A percentile compares a stretch with the other conserved stretches of the same genome.
phyloP scores from a whole-genome alignment of 2,888 invertebrate species.

The Copidosoma aretas region DNA sequence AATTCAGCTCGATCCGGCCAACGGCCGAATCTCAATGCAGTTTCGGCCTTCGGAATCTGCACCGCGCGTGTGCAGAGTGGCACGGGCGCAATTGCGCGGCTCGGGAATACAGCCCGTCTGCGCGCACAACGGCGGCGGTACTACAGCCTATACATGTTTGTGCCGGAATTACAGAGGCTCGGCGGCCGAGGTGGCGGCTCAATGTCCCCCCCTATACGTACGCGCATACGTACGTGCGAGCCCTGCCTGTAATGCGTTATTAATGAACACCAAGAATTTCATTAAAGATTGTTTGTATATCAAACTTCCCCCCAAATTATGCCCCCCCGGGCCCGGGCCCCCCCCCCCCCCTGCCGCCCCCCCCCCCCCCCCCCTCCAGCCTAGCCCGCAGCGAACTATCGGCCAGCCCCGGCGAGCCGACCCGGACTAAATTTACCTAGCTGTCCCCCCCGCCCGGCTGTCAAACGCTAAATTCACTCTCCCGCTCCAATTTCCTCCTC shows the following conservation, averaged over 20 bases:
- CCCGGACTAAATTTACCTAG: background rate
- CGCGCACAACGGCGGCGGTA: background rate
- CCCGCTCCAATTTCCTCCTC: constrained; percentile 45
- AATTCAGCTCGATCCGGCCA: constrained; percentile 7
- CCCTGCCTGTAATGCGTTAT: constrained; percentile 58
- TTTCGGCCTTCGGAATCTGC: constrained; percentile 44
- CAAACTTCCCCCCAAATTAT: constrained; percentile 70
- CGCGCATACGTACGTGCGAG: background rate
- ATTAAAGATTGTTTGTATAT: constrained; percentile 72
- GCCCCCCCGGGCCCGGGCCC: constrained; percentile 54
- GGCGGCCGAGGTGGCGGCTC: constrained; percentile 38
- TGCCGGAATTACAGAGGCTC: constrained; percentile 10
- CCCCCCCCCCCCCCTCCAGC: constrained; percentile 52
- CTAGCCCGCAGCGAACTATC: constrained; percentile 17
- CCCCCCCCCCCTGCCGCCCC: constrained; percentile 15
- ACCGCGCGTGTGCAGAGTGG: constrained; percentile 3
- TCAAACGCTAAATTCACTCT: constrained; percentile 17
- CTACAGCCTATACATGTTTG: too few species aligned
- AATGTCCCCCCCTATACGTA: too few species aligned
- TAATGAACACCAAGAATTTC: constrained; percentile 74
- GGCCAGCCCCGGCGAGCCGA: background rate
- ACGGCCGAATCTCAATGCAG: constrained; percentile 32
- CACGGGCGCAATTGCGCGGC: background rate
- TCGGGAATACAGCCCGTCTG: background rate
- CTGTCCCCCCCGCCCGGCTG: constrained; percentile 1